Evolutionary conservation across 2,888 invertebrate species (phyloP), one percentile per base, ranked within the genome.

Genomic region (Drosophila tanythrix): DNA sequence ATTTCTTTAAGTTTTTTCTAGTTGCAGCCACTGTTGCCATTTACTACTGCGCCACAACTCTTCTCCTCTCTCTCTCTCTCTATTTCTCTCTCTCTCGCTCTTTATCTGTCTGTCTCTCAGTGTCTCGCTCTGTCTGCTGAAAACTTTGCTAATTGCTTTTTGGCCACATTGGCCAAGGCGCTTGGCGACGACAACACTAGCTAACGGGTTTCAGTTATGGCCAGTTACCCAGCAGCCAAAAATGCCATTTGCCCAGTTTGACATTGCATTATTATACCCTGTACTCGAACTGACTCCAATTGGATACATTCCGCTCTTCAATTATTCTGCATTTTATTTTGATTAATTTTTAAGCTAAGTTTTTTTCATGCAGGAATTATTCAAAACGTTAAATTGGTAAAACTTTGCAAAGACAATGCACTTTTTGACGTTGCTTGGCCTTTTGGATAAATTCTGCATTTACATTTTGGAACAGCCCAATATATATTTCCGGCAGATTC

Each of bases 91-190:
- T 7, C 3, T 31, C 18, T 15, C 18, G 3, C 18, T 1, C 5
- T 51, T 15, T 29, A 10, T 48, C 56, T 31, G 40, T 29, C 52
- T 27, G n/a, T 27, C 36, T 38, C 8, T 25, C 11, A 50, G 36
- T 53, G 52, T 63, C 72, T 40, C 31, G 29, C 18, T 57, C 21
- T 43, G 27, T 50, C 57, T 61, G 48, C 53, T 50, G 73, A 70
- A 79, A 90, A 90, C 86, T 86, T 89, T 86, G 76, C 90, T 90
- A 90, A 90, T 90, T 90, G 90, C 90, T 90, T 90, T 90, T 91
- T 81, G 83, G 84, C 74, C 82, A 83, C 83, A 81, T 81, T 74
- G 70, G 73, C 70, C 60, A 75, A 72, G 76, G 61, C 79, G 71
- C 68, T 76, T 76, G 82, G 61, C 76, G 64, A 64, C 82, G 70